phyloP scores from a whole-genome alignment of 1,140 invertebrate species.

The Agrilus planipennis region DNA sequence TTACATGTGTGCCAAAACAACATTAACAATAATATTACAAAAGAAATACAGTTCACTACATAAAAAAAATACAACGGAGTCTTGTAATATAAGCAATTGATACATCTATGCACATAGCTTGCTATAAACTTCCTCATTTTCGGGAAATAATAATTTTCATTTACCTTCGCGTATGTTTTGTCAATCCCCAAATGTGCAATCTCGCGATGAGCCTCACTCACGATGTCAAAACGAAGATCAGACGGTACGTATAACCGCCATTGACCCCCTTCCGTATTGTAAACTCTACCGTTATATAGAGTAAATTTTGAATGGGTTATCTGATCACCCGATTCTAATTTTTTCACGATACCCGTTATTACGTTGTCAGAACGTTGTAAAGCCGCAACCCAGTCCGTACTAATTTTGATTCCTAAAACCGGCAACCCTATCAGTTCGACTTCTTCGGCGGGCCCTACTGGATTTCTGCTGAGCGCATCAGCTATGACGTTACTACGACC shows the following conservation, averaged over 20 bases:
- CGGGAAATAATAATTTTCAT: slow-evolving; percentile 4
- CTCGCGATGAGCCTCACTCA: slow-evolving; percentile 1
- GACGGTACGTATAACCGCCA: background rate
- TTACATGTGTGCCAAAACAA: no score
- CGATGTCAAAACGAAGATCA: background rate
- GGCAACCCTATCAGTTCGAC: slow-evolving; percentile 5
- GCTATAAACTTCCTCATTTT: slow-evolving; percentile 3
- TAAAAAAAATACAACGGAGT: no score
- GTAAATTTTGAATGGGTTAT: slow-evolving; percentile 3
- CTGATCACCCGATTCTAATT: slow-evolving; percentile 6
- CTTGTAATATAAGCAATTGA: slow-evolving; percentile 8
- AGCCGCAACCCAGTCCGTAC: slow-evolving; percentile 9
- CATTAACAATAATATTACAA: no score
- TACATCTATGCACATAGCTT: background rate
- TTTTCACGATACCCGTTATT: background rate
- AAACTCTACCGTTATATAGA: slow-evolving; percentile 1
- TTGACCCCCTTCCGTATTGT: background rate
- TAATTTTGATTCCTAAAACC: slow-evolving; percentile 8
- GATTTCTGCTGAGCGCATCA: slow-evolving; percentile 13
- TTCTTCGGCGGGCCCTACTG: slow-evolving; percentile 7
- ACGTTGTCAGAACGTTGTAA: slow-evolving; percentile 4
- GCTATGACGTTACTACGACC: slow-evolving; percentile 9
- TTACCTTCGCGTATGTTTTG: slow-evolving; percentile 1
- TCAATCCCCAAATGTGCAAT: slow-evolving; percentile 4
- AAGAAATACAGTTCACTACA: no score